These are phyloP conservation scores for Arctopsyche grandis DNA, from an alignment of 1,140 invertebrate species.

Conservation along the genomic window DNA sequence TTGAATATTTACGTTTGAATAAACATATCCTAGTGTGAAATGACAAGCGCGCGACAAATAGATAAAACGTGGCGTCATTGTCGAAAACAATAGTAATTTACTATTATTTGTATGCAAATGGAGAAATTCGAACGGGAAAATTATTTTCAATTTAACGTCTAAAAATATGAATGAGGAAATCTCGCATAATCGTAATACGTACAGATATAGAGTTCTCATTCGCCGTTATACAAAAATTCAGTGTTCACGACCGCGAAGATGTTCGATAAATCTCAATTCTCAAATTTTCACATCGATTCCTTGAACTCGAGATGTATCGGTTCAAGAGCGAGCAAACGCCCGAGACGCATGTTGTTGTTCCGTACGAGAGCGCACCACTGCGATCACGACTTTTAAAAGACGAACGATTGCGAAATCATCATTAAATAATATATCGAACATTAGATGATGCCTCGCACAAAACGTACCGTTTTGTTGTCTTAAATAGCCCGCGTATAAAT, in stretches of 20 bases:
- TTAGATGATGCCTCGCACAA: constrained; percentile 24
- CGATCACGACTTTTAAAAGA: constrained; percentile 1
- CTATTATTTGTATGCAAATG: constrained; percentile 24
- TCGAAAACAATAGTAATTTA: constrained; percentile 9
- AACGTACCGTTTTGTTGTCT: constrained; percentile 33
- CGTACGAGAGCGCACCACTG: not conserved
- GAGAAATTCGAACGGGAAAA: not conserved
- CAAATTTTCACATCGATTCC: constrained; percentile 37
- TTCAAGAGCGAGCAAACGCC: constrained; percentile 30
- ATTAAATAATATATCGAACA: constrained; percentile 41
- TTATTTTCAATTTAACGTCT: not conserved
- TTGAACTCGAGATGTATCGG: constrained; percentile 22
- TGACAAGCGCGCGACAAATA: not conserved
- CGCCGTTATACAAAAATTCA: constrained; percentile 14
- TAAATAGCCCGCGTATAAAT: constrained; percentile 37
- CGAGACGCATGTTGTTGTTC: constrained; percentile 11
- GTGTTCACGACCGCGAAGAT: constrained; percentile 13
- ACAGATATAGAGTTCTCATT: not conserved
- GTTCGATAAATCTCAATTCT: constrained; percentile 35
- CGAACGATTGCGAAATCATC: constrained; percentile 35
- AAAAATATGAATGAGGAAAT: not conserved
- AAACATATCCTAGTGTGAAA: too few species aligned
- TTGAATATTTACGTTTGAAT: too few species aligned
- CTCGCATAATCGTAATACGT: not conserved
- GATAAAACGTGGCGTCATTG: not conserved